Evolutionary conservation across 2,113 vertebrate species (phyloP).

Genomic region (Pelecanus crispus): DNA sequence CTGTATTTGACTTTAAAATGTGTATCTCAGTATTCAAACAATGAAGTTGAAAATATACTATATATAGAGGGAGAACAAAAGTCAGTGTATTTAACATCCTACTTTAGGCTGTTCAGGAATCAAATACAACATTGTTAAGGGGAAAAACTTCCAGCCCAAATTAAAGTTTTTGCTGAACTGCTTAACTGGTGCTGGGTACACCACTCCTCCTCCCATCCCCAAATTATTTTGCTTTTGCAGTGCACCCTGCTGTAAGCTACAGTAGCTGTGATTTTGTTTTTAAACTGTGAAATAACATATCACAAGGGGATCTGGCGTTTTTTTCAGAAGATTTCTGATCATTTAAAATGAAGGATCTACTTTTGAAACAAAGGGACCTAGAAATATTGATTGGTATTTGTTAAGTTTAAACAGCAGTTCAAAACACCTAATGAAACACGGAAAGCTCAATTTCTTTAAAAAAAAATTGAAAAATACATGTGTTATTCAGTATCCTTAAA

Average conservation of each 20-base stretch:
- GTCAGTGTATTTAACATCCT: background rate
- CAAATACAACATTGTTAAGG: background rate
- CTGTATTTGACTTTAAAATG: constrained; percentile 38
- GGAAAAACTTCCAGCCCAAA: constrained; percentile 14
- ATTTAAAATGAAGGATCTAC: constrained; percentile 13
- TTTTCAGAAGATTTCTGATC: constrained; percentile 27
- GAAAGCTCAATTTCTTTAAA: background rate
- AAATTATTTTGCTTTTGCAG: constrained; percentile 32
- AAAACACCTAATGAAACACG: background rate
- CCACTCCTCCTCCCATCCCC: background rate
- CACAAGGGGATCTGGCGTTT: constrained; percentile 45
- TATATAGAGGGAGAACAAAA: background rate
- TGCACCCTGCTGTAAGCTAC: constrained; percentile 50
- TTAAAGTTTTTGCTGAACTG: constrained; percentile 3
- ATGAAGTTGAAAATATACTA: background rate
- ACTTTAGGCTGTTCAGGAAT: background rate
- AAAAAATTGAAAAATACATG: background rate
- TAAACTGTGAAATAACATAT: constrained; percentile 73
- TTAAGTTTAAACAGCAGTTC: constrained; percentile 31
- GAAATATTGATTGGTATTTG: background rate
- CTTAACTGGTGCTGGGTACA: constrained; percentile 34
- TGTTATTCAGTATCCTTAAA: background rate
- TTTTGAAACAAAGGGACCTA: constrained; percentile 14
- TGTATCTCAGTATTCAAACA: background rate
- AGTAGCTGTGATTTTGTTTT: constrained; percentile 67